Evolutionary conservation across 2,888 invertebrate genomes (phyloP).

Genomic region (Trachelus troglodyta): DNA sequence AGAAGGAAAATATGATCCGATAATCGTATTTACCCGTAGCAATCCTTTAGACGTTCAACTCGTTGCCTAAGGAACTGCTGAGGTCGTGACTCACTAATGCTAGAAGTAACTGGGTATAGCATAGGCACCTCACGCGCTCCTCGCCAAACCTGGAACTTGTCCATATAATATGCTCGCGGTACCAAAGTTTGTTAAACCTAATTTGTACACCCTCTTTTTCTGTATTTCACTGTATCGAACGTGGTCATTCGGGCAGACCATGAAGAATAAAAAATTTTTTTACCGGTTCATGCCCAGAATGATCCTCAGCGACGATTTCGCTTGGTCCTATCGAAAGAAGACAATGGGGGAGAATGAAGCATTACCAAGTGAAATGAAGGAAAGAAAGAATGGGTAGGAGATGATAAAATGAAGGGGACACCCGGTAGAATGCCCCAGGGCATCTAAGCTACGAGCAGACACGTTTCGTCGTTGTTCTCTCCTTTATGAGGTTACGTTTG

Average conservation of each 20-base stretch:
- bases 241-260: no score
- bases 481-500: slow-evolving; percentile 18
- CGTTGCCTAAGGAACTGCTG: neutral
- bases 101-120: neutral
- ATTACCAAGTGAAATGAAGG: neutral
- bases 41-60: neutral
- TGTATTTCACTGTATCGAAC: neutral
- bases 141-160: neutral
- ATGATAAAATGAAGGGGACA: neutral
- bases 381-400: neutral
- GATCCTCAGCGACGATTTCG: neutral
- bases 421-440: neutral
- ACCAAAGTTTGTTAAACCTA: neutral
- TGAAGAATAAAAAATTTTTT: no score
- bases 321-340: neutral
- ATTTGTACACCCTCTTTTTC: neutral
- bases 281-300: no score
- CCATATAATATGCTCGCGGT: neutral
- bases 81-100: neutral
- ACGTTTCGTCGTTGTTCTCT: slow-evolving; percentile 18
- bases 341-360: neutral
- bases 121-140: neutral
- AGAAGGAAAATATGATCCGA: neutral
- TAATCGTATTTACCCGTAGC: neutral
- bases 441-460: neutral